These are phyloP conservation scores for Glaucidium brasilianum DNA, from an alignment of 2,113 vertebrate genomes.

Conservation along the genomic window DNA sequence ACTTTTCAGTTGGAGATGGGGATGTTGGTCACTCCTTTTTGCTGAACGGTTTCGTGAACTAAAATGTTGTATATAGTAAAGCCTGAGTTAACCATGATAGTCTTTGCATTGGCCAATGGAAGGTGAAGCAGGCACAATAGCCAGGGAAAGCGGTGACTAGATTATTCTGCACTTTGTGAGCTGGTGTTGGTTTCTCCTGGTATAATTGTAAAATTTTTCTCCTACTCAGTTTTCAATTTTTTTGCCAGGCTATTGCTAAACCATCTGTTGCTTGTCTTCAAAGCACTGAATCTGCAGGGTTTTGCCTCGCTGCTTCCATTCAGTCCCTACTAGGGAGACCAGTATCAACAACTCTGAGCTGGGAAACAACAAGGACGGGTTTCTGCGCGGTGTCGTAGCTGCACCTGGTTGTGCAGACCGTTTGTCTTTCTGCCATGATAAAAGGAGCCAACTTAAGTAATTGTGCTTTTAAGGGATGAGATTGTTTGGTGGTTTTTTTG, in stretches of 20 bases:
- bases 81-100: not conserved
- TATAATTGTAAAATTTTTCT: not conserved
- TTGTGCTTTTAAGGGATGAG: not conserved
- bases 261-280: not conserved
- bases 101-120: not conserved
- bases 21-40: accelerated
- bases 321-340: not conserved
- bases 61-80: accelerated
- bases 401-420: accelerated
- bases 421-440: not conserved
- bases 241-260: not conserved
- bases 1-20: accelerated
- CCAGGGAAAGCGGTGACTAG: not conserved
- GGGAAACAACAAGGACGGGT: no score
- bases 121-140: not conserved
- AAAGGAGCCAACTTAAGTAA: not conserved
- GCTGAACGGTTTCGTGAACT: no score
- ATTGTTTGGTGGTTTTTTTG: no score
- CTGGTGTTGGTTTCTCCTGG: not conserved
- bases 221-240: accelerated
- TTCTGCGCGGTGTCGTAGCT: accelerated
- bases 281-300: not conserved
- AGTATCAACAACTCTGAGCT: not conserved
- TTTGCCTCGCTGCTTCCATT: not conserved
- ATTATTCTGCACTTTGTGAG: not conserved